phyloP scores from a whole-genome alignment of 2,888 invertebrate genomes.

The Druceiella hillmani region DNA sequence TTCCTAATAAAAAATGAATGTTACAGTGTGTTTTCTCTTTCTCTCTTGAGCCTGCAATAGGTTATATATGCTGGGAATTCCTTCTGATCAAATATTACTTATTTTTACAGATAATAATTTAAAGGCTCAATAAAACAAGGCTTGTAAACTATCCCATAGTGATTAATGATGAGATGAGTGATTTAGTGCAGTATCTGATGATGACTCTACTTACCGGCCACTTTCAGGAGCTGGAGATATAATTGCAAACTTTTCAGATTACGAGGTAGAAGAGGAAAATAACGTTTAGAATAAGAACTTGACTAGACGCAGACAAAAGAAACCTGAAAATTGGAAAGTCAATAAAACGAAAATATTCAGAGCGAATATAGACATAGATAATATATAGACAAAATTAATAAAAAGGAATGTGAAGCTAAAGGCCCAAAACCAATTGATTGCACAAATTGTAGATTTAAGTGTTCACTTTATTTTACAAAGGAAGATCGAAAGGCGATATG shows the following conservation, averaged over 20 bases:
- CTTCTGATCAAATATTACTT: no score
- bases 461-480: conserved; percentile 6
- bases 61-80: no score
- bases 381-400: no score
- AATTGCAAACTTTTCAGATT: conserved; percentile 10
- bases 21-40: no score
- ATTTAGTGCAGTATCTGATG: no score
- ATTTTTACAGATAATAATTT: no score
- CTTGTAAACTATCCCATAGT: no score
- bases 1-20: no score
- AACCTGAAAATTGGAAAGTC: conserved; percentile 5
- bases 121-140: no score
- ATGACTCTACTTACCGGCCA: conserved; percentile 8
- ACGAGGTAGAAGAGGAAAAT: conserved; percentile 8
- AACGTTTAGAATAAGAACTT: conserved; percentile 6
- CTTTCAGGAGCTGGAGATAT: no score
- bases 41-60: no score
- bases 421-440: conserved; percentile 9
- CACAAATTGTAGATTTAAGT: conserved; percentile 10
- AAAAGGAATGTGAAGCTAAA: conserved; percentile 6
- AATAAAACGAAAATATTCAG: conserved; percentile 4
- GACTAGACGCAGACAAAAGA: conserved; percentile 6
- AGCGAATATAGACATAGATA: conserved; percentile 4
- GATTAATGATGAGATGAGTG: no score
- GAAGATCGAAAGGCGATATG: conserved; percentile 7